These are phyloP conservation scores for Nematopogon swammerdamellus DNA, from an alignment of 2,888 invertebrate genomes.

Conservation along the genomic window DNA sequence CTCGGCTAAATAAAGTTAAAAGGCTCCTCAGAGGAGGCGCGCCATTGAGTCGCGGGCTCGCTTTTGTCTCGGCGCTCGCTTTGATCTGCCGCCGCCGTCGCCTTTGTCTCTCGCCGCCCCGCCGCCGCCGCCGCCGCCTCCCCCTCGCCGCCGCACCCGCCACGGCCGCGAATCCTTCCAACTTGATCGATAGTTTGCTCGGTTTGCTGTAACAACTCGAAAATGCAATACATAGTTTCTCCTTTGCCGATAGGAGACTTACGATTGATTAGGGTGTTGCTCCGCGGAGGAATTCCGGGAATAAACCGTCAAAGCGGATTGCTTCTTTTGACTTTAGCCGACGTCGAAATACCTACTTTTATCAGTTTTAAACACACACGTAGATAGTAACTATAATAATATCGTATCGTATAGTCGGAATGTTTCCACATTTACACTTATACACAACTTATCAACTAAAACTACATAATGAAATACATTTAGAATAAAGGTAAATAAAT, in stretches of 20 bases:
- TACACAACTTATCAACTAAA: too few relatives aligned
- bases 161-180: not conserved
- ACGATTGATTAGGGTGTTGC: slow-evolving; percentile 26
- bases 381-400: too few relatives aligned
- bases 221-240: slow-evolving; percentile 5
- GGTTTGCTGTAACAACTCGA: not conserved
- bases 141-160: slow-evolving; percentile 11
- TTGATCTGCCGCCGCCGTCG: slow-evolving; percentile 34
- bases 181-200: not conserved
- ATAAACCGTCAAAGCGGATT: not conserved
- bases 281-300: not conserved
- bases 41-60: not conserved
- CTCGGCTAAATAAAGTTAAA: slow-evolving; percentile 58
- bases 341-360: not conserved
- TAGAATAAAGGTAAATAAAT: too few relatives aligned
- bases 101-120: slow-evolving; percentile 15
- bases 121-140: not conserved
- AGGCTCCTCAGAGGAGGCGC: slow-evolving; percentile 37
- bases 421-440: too few relatives aligned
- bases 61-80: slow-evolving; percentile 48
- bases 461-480: too few relatives aligned
- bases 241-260: slow-evolving; percentile 4
- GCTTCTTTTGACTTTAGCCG: too few relatives aligned
- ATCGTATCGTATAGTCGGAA: too few relatives aligned
- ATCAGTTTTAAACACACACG: too few relatives aligned